phyloP scores from a whole-genome alignment of 1,140 invertebrate species.

The Sycophaga agraensis region DNA sequence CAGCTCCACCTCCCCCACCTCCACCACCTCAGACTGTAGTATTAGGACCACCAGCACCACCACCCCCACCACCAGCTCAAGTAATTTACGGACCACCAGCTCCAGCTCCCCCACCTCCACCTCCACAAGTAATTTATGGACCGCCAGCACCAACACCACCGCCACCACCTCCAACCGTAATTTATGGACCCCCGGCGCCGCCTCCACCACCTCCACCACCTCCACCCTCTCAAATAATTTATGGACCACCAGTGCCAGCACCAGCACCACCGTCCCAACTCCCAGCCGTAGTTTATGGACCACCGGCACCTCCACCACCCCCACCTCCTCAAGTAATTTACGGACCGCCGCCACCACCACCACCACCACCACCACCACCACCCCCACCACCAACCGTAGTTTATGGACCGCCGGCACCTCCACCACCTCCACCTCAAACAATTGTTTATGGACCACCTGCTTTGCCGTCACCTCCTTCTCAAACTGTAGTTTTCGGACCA shows the following conservation, averaged over 20 bases:
- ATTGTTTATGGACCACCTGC: neutral
- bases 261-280: neutral
- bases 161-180: neutral
- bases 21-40: neutral
- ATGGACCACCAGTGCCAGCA: neutral
- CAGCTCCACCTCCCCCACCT: neutral
- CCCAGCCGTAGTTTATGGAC: too few relatives aligned
- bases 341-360: neutral
- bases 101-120: neutral
- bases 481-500: neutral
- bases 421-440: neutral
- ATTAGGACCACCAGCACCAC: neutral
- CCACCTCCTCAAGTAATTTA: neutral
- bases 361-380: neutral
- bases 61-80: slow-evolving; percentile 1
- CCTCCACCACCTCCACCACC: neutral
- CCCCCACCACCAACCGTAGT: neutral
- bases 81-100: neutral
- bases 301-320: neutral
- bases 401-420: too few relatives aligned
- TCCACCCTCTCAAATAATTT: neutral
- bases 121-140: neutral
- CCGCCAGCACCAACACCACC: neutral
- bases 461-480: too few relatives aligned
- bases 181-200: neutral